phyloP scores from a whole-genome alignment of 2,797 vertebrate species.

The Hylomyscus alleni region DNA sequence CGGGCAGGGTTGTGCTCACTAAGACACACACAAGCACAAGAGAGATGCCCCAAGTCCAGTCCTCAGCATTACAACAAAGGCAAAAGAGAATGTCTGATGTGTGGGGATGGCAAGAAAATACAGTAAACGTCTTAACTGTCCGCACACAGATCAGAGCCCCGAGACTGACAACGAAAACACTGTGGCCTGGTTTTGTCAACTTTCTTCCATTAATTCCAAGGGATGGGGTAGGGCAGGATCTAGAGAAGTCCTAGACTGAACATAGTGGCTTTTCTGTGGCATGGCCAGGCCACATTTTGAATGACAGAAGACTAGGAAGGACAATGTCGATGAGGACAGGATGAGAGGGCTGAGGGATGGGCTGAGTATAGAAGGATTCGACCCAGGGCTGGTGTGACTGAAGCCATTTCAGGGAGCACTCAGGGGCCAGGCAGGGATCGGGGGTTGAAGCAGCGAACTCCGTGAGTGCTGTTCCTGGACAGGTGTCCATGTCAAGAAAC shows the following conservation, averaged over 20 bases:
- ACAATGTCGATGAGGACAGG: background rate
- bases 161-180: background rate
- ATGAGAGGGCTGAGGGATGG: background rate
- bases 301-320: background rate
- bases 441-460: background rate
- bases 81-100: background rate
- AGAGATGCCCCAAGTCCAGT: background rate
- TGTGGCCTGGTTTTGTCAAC: background rate
- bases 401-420: background rate
- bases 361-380: background rate
- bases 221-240: too few species aligned
- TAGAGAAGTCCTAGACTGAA: background rate
- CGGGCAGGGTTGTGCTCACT: background rate
- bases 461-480: background rate
- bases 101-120: background rate
- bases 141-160: background rate
- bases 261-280: background rate
- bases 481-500: background rate
- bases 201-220: background rate
- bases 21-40: background rate
- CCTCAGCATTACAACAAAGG: background rate
- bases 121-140: background rate
- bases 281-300: background rate
- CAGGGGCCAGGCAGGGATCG: background rate
- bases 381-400: background rate